phyloP scores from a whole-genome alignment of 1,140 invertebrate genomes.

The Lutraria rhynchaena region DNA sequence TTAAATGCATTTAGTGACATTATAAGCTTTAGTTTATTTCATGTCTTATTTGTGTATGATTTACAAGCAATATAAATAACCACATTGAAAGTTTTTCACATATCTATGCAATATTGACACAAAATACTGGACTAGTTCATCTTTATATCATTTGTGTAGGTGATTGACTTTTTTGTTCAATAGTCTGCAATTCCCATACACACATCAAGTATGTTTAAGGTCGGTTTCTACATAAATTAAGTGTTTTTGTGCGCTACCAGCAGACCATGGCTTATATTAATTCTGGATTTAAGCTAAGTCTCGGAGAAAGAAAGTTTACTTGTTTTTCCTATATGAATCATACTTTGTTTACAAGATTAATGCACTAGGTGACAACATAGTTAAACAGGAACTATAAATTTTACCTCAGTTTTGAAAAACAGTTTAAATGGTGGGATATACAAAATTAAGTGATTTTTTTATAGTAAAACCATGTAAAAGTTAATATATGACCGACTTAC shows the following conservation, averaged over 20 bases:
- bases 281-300: neutral
- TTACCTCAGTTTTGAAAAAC: too few species aligned
- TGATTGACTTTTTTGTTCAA: neutral
- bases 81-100: neutral
- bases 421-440: too few species aligned
- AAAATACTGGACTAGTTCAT: constrained; percentile 3
- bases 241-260: neutral
- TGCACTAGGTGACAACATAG: too few species aligned
- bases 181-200: neutral
- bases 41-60: neutral
- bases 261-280: neutral
- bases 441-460: too few species aligned
- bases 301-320: neutral
- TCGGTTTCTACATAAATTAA: neutral
- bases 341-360: too few species aligned
- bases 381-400: too few species aligned
- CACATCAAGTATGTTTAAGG: neutral
- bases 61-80: neutral
- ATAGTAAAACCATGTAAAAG: too few species aligned
- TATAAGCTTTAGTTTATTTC: neutral
- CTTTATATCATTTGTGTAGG: neutral
- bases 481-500: too few species aligned
- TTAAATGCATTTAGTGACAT: neutral
- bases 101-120: constrained; percentile 19
- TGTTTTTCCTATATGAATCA: too few species aligned